Evolutionary conservation across 53 echinoderm and acorn worm genomes (phyloP), one percentile per base, ranked within the genome.

Genomic region (Stichopus horrens): DNA sequence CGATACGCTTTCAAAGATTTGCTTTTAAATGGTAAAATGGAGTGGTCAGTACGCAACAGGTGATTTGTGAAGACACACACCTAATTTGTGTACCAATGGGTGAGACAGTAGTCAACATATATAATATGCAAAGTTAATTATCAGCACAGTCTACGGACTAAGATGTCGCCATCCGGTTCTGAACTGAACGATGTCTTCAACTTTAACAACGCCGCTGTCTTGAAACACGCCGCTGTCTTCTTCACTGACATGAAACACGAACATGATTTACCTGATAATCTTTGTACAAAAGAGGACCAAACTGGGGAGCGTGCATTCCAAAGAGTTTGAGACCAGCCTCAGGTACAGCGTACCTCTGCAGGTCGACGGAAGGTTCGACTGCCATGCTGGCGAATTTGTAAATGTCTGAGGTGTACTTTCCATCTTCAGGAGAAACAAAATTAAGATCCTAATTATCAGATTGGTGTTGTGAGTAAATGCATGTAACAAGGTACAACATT

Each of bases 301-400:
- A 98, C 91, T 98, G 98, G 3, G 94, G 92, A 55, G 98, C 94
- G 90, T 98, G 98, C 75, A 76, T 89, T 22, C 87, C 89, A 86
- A 98, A 90, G 5, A 98, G 89, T 14, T 65, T 78, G 23, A 98
- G 91, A 0, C 94, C 96, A 20, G 94, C 94, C 90, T 77, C 93
- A 19, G 91, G 91, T 59, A 98, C 67, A 53, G 90, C 90, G 86
- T 96, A 96, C 4, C 98, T 92, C 23, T 37, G 55, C 5, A 68
- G 74, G n/a, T 89, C 37, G 2, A 88, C 75, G 7, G 76, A 89
- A 3, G 91, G 93, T 58, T 94, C 93, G 19, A 94, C 90, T 19
- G 92, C 89, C 95, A 90, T 93, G 52, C 90, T 83, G 59, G 94
- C 87, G 86, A 91, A 98, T 14, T 91, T 86, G 88, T 94, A 98